Evolutionary conservation across 2,888 invertebrate genomes (phyloP).

Genomic region (Leptura quadrifasciata): DNA sequence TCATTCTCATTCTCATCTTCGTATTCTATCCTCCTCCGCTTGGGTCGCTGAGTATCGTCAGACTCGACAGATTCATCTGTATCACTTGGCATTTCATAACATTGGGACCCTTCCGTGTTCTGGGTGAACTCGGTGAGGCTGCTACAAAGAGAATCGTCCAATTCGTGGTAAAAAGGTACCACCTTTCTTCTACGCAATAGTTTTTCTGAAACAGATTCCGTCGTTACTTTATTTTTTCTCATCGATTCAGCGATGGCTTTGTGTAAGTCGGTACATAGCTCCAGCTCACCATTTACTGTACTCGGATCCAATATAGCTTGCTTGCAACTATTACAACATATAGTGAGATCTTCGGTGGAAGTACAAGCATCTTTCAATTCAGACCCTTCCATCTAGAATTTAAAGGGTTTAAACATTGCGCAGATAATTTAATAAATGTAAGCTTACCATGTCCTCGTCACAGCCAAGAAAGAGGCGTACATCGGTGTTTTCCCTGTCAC

Average conservation of each 20-base stretch:
- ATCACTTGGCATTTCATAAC: slow-evolving; percentile 64
- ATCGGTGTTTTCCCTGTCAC: slow-evolving; percentile 53
- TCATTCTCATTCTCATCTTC: slow-evolving; percentile 46
- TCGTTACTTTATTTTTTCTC: slow-evolving; percentile 62
- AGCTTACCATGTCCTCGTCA: slow-evolving; percentile 59
- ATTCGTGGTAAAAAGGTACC: slow-evolving; percentile 66
- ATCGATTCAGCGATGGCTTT: slow-evolving; percentile 66
- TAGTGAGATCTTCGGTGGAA: slow-evolving; percentile 65
- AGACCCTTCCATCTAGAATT: slow-evolving; percentile 54
- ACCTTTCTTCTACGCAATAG: slow-evolving; percentile 60
- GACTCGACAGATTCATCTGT: slow-evolving; percentile 60
- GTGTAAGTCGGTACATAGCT: slow-evolving; percentile 65
- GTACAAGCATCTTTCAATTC: slow-evolving; percentile 61
- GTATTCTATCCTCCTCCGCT: slow-evolving; percentile 42
- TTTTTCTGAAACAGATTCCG: slow-evolving; percentile 59
- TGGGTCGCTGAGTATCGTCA: slow-evolving; percentile 44
- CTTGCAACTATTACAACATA: slow-evolving; percentile 64
- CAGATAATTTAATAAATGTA: neutral
- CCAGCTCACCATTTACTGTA: slow-evolving; percentile 65
- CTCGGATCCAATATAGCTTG: slow-evolving; percentile 62
- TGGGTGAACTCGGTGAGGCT: slow-evolving; percentile 65
- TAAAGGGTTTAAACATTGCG: neutral
- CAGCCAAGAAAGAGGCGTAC: slow-evolving; percentile 58
- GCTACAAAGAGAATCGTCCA: slow-evolving; percentile 69
- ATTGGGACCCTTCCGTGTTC: slow-evolving; percentile 65